Evolutionary conservation across 2,113 vertebrate species (phyloP).

Genomic region (Nicator chloris): DNA sequence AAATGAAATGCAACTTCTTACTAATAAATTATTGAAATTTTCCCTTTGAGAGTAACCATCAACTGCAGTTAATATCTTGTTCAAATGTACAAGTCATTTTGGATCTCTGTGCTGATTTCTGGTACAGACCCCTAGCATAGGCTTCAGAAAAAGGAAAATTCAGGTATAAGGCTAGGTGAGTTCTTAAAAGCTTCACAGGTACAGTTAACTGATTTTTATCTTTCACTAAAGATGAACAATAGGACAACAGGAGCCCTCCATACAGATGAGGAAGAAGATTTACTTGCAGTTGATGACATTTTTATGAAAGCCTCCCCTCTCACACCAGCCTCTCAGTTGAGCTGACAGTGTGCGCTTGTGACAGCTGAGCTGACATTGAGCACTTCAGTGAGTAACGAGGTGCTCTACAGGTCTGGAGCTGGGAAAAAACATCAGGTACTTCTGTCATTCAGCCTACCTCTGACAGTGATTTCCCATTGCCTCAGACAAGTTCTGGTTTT

Average conservation of each 20-base stretch:
- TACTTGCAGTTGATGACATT: neutral
- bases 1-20: neutral
- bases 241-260: neutral
- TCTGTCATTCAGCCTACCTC: neutral
- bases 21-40: neutral
- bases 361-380: neutral
- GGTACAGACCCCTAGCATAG: neutral
- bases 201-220: neutral
- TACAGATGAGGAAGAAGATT: neutral
- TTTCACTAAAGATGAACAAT: neutral
- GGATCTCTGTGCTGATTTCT: neutral
- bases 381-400: neutral
- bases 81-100: neutral
- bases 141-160: neutral
- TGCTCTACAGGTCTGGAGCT: neutral
- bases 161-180: neutral
- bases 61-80: neutral
- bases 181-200: neutral
- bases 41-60: neutral
- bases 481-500: neutral
- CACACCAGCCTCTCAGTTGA: neutral
- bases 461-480: neutral
- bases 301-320: neutral
- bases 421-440: neutral
- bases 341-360: neutral